Conservation (phyloP, 2,888 invertebrate genomes). For the Pterobdella sp. region DNA sequence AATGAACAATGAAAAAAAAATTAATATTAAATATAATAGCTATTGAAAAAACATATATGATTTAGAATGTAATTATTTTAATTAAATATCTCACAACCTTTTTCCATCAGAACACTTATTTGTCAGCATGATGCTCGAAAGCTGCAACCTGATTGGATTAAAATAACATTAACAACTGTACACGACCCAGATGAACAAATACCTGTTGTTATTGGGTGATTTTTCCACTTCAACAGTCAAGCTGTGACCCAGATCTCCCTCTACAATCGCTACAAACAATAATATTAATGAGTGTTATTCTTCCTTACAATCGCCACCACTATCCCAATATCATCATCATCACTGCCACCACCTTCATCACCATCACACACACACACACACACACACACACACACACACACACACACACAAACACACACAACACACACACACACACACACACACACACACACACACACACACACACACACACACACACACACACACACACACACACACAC, state of each 20-base stretch:
- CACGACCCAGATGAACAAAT: neutral
- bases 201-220: constrained; percentile 17
- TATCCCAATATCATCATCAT: neutral
- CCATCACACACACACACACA: too few relatives aligned
- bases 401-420: too few relatives aligned
- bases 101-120: constrained; percentile 56
- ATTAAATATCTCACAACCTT: constrained; percentile 15
- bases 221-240: constrained; percentile 78
- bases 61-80: neutral
- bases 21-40: neutral
- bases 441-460: too few relatives aligned
- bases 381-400: too few relatives aligned
- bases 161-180: constrained; percentile 62
- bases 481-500: neutral
- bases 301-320: neutral
- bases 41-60: neutral
- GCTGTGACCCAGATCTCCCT: constrained; percentile 69
- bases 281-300: neutral
- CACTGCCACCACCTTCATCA: neutral
- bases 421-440: too few relatives aligned
- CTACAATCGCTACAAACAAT: constrained; percentile 50
- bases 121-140: constrained; percentile 50
- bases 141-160: constrained; percentile 67
- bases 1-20: neutral
- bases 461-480: too few relatives aligned